Base-by-base conservation (phyloP, 2,888 invertebrate genomes). In the Drosophila anomelani region DNA sequence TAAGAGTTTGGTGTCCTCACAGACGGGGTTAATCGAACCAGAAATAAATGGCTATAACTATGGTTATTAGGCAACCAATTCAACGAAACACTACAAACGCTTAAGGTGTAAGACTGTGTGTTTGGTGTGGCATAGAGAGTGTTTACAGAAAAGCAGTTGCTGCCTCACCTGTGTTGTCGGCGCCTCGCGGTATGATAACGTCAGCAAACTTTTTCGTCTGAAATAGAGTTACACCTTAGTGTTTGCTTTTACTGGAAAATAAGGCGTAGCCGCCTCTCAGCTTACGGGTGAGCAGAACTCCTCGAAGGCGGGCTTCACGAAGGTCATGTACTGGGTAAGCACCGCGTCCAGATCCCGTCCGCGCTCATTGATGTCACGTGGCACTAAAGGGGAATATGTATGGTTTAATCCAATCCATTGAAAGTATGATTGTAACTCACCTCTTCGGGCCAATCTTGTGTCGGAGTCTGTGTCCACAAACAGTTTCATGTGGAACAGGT, bases 201-300 rank as follows among this genome's bases (percentile, higher is more conserved):
- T 99, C 99, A 62, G 99, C 99, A 94, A 99, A 99, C 93, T 99
- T 99, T 93, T 99, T 99, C 1, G 99, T 99, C 97, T 98, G 94
- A 57, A 95, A 91, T 4, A 43, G 38, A 32, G 38, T 43, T 12
- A 17, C n/a, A 20, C 9, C 39, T 10, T 15, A 4, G 9, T 5
- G 1, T 5, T 12, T 47, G 9, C 26, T 23, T 34, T 23, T 13
- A 7, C 4, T 7, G 12, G 4, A 5, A 29, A 51, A 13, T 8
- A 3, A 12, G 46, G 29, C 6, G n/a, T n/a, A 20, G 60, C 20
- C 20, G 20, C 20, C 20, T 20, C 7, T 2, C 0, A 10, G 43
- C 95, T 95, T 93, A 98, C 98, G 76, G 99, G 99, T 82, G 98
- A 94, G 92, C 99, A 99, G 93, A 99, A 99, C 93, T 99, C 99